These are phyloP conservation scores for Motacilla alba DNA, from an alignment of 2,113 vertebrate genomes.

Conservation along the genomic window DNA sequence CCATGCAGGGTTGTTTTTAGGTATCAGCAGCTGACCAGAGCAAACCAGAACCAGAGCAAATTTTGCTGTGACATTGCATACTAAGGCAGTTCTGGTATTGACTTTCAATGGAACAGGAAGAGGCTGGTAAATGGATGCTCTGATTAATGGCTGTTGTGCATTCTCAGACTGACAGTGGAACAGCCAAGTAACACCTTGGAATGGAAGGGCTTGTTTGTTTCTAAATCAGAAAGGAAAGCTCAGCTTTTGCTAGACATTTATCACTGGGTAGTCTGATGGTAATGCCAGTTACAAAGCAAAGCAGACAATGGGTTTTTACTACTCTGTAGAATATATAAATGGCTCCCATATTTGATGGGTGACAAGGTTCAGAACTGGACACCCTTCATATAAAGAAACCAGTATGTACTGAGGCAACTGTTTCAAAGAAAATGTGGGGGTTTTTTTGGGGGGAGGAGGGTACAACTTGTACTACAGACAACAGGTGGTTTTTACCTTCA, in stretches of 20 bases:
- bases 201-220: neutral
- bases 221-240: neutral
- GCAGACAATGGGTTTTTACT: neutral
- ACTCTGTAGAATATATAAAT: neutral
- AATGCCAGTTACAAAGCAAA: neutral
- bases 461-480: neutral
- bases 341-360: neutral
- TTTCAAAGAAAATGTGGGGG: neutral
- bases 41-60: neutral
- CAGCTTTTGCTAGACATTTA: neutral
- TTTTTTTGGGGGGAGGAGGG: fast-evolving
- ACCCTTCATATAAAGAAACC: neutral
- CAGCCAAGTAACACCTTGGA: neutral
- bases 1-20: neutral
- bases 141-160: neutral
- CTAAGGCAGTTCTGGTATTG: neutral
- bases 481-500: neutral
- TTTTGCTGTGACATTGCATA: neutral
- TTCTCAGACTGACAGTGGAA: neutral
- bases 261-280: neutral
- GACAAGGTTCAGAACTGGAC: neutral
- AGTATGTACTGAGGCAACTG: neutral
- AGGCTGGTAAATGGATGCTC: neutral
- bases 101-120: neutral
- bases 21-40: neutral